Base-by-base conservation (phyloP, 2,797 vertebrate genomes). In the Aldrovandia affinis region DNA sequence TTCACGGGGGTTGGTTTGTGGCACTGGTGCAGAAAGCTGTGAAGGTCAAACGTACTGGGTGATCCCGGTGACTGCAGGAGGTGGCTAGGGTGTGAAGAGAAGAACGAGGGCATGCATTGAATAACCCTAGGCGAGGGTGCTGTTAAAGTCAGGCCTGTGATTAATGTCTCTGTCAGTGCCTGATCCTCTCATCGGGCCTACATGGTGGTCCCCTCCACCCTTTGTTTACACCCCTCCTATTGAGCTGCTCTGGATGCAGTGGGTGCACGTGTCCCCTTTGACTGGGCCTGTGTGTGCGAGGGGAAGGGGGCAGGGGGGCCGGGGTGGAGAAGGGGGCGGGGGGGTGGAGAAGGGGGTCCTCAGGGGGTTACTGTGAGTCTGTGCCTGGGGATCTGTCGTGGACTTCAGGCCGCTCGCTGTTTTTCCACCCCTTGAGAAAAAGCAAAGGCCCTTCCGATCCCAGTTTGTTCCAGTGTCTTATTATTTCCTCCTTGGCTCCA, bases 401-500 rank as follows among this genome's bases (percentile, higher is more conserved):
- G 33, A 0, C 0, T 85, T 77, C 85, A 90, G 92, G 90, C 91
- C 89, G 90, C 91, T 89, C 89, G 30, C 83, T 82, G 68, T 86
- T 89, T 92, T 87, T 91, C 91, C 88, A 89, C 94, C 93, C 90
- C 92, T 93, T 94, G 91, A 95, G 93, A 94, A 89, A 89, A 83
- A 88, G 88, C 86, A 91, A 92, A 93, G 92, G 92, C 90, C 86
- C 92, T 93, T 95, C 89, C 90, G 89, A 91, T 90, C 78, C 88
- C 88, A 89, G 90, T 90, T 89, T 89, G 89, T 91, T 93, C 90
- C 89, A 90, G 88, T 90, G 92, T 93, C 93, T 92, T 94, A 95
- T 95, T 95, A 94, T 95, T 96, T 96, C 96, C 96, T 95, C 78
- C 89, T 91, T 93, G 94, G 94, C 95, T 96, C 87, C 89, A 36